Conservation (phyloP, 2,797 vertebrate species). For the Lepilemur ruficaudatus region DNA sequence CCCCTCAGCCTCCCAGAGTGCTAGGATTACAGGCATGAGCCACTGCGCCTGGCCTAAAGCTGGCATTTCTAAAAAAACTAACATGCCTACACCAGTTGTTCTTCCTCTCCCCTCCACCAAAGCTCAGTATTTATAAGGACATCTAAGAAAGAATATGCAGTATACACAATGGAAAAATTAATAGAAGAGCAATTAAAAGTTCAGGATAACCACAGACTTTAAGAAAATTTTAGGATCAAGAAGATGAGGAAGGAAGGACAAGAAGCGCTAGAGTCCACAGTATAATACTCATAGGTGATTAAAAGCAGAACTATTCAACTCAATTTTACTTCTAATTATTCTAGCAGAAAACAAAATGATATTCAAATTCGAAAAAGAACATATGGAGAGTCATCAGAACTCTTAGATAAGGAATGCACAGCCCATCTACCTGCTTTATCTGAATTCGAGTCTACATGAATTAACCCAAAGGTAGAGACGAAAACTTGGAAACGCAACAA, state of each 20-base stretch:
- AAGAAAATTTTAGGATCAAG: not conserved
- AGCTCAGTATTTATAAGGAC: not conserved
- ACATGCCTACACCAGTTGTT: not conserved
- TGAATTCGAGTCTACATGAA: constrained; percentile 43
- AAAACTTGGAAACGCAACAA: not conserved
- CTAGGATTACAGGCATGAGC: too few species aligned
- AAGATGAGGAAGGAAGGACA: not conserved
- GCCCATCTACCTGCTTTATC: not conserved
- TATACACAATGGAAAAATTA: not conserved
- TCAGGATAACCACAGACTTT: constrained; percentile 15
- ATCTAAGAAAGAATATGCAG: not conserved
- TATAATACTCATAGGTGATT: not conserved
- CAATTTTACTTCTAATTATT: constrained; percentile 31
- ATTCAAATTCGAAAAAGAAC: not conserved
- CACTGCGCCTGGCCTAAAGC: not conserved
- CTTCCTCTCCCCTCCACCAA: not conserved
- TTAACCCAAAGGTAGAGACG: not conserved
- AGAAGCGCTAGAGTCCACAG: not conserved
- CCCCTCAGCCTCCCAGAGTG: too few species aligned
- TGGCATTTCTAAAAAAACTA: not conserved
- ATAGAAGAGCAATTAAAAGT: not conserved
- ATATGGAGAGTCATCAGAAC: not conserved
- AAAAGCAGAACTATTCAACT: constrained; percentile 19
- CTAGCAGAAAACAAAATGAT: constrained; percentile 53
- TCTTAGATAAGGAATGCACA: not conserved